A percentile compares a stretch with the other conserved stretches of the same genome.
Conservation (phyloP, 1,140 invertebrate species). For the Drusus annulatus region DNA sequence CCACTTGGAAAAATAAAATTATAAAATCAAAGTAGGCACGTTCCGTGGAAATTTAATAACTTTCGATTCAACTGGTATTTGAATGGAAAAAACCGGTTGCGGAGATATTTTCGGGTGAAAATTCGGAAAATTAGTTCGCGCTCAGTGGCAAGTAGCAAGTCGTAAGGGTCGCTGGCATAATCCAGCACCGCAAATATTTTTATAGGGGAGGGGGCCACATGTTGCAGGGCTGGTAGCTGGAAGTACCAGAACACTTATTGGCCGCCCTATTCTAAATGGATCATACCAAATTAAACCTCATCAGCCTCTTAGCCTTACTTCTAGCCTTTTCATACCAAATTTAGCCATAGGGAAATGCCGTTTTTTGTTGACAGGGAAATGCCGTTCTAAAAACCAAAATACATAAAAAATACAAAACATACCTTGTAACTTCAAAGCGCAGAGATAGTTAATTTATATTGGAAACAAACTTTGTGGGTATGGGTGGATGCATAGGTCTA, state of each 20-base stretch:
- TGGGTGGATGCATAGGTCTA: too few species aligned
- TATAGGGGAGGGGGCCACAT: not conserved
- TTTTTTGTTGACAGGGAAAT: too few species aligned
- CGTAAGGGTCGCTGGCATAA: not conserved
- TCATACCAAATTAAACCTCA: too few species aligned
- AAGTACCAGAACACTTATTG: not conserved
- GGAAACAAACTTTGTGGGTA: too few species aligned
- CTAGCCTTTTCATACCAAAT: too few species aligned
- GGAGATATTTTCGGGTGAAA: not conserved
- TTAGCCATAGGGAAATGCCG: too few species aligned
- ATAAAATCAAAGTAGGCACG: not conserved
- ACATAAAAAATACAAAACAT: too few species aligned
- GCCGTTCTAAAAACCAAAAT: too few species aligned
- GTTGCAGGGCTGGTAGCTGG: not conserved
- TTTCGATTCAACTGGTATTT: not conserved
- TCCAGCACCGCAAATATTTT: conserved; percentile 3
- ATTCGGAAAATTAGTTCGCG: conserved; percentile 5
- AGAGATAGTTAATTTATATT: too few species aligned
- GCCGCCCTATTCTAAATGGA: not conserved
- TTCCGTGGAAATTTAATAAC: not conserved
- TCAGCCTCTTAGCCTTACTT: too few species aligned
- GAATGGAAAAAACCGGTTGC: not conserved
- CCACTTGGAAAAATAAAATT: not conserved
- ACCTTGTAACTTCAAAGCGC: too few species aligned
- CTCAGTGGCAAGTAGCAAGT: not conserved